Conservation (phyloP, 2,113 vertebrate species). For the Mirza zaza region DNA sequence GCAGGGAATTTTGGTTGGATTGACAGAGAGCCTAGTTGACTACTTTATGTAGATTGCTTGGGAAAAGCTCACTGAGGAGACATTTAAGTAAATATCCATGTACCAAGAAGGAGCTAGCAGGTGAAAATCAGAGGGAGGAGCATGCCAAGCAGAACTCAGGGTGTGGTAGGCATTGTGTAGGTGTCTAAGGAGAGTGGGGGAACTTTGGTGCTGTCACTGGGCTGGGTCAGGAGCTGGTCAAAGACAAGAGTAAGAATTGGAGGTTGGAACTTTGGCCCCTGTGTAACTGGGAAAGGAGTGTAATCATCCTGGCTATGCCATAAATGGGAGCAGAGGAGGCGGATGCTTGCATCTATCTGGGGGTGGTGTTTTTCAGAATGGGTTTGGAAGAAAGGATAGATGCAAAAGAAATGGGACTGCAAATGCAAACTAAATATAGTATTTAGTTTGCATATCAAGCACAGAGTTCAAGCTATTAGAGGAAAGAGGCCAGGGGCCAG, state of each 20-base stretch:
- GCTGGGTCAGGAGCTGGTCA: background rate
- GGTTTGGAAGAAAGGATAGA: background rate
- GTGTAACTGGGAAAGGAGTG: background rate
- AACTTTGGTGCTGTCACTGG: background rate
- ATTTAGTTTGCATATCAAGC: background rate
- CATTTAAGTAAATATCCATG: background rate
- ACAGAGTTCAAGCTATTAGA: background rate
- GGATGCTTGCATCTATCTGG: background rate
- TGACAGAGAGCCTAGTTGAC: background rate
- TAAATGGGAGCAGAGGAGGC: background rate
- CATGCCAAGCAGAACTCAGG: background rate
- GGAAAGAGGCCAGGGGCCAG: background rate
- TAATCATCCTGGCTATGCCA: background rate
- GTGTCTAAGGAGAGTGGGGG: background rate
- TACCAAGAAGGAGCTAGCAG: background rate
- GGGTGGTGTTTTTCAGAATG: slow-evolving; percentile 7
- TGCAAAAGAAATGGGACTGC: background rate
- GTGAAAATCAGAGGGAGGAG: background rate
- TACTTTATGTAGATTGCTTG: background rate
- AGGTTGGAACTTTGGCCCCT: background rate
- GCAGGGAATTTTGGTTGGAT: background rate
- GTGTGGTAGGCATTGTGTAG: background rate
- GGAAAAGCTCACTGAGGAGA: background rate
- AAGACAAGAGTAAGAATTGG: background rate
- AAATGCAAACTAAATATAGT: too few relatives aligned